phyloP scores from a whole-genome alignment of 23 tunicate genomes.

The Trididemnum miniatum region DNA sequence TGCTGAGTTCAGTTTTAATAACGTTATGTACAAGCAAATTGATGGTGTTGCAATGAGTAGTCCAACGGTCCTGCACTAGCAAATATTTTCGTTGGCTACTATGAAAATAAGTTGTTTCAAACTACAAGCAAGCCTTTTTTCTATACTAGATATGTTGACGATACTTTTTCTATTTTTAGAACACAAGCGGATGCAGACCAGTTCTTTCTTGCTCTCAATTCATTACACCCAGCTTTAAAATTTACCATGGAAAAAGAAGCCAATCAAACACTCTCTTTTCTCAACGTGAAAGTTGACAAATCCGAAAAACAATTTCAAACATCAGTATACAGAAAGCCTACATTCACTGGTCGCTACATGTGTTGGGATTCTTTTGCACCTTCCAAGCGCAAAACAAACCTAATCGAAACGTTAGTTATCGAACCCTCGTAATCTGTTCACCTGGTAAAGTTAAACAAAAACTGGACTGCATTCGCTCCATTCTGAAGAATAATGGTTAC shows the following conservation, averaged over 20 bases:
- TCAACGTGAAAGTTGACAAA: not conserved
- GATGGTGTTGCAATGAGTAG: not conserved
- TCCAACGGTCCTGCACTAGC: not conserved
- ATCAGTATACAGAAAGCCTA: not conserved
- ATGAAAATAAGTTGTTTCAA: not conserved
- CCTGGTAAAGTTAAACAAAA: not conserved
- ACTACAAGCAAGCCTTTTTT: not conserved
- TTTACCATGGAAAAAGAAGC: not conserved
- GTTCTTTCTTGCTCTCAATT: not conserved
- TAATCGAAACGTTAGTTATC: not conserved
- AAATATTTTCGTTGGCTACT: not conserved
- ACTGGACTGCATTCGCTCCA: not conserved
- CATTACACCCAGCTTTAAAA: not conserved
- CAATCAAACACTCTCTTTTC: not conserved
- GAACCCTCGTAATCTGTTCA: not conserved
- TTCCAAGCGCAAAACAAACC: slow-evolving; percentile 11
- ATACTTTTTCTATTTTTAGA: not conserved
- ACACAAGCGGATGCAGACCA: not conserved
- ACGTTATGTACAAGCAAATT: not conserved
- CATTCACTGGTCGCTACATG: not conserved
- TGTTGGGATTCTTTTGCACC: too few species aligned
- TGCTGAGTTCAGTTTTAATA: not conserved
- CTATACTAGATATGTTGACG: too few species aligned
- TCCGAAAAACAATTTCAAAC: not conserved
- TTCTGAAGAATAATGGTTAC: not conserved